phyloP scores from a whole-genome alignment of 2,797 vertebrate genomes.

The Hippopotamyrus pictus region DNA sequence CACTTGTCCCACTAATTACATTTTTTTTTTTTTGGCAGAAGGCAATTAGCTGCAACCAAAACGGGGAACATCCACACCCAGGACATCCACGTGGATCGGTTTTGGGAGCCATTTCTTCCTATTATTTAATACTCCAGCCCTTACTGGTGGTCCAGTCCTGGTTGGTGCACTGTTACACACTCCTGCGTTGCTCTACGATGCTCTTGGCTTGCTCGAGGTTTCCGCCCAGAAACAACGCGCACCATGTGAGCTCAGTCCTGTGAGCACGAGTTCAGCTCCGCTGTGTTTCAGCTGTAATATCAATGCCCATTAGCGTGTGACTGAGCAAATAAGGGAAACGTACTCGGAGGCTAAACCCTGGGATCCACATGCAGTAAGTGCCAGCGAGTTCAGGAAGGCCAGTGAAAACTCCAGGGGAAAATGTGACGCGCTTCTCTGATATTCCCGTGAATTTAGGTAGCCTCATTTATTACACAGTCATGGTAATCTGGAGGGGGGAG shows the following conservation, averaged over 20 bases:
- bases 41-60: slow-evolving; percentile 15
- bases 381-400: background rate
- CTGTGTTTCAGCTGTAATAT: background rate
- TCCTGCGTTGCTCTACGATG: background rate
- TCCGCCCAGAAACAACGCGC: background rate
- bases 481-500: no score
- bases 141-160: background rate
- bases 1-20: slow-evolving; percentile 16
- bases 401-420: background rate
- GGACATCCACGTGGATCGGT: background rate
- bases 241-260: background rate
- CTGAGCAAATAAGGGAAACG: background rate
- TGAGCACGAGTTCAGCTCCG: slow-evolving; percentile 4
- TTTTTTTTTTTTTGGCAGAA: background rate
- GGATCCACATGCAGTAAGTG: background rate
- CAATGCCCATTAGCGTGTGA: background rate
- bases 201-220: background rate
- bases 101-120: background rate
- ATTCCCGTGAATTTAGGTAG: background rate
- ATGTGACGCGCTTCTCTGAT: background rate
- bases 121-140: background rate
- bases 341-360: background rate
- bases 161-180: background rate
- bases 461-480: background rate
- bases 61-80: background rate